Percentiles rank a stretch among this genome's conserved stretches.
Evolutionary conservation across 2,797 vertebrate genomes (phyloP).

Genomic region (Carduelis carduelis): DNA sequence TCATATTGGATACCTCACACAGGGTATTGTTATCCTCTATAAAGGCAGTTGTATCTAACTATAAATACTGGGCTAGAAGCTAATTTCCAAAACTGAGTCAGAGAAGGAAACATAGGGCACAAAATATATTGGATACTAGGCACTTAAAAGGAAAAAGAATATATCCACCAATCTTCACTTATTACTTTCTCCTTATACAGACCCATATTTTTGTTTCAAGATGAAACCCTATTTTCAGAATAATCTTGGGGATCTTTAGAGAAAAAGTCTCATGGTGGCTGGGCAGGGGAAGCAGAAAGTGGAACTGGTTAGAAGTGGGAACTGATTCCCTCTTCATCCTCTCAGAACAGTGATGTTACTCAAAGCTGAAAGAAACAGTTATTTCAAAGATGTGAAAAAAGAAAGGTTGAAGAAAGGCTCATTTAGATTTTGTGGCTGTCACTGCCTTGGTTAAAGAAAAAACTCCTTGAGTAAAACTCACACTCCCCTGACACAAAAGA

Average conservation of each 20-base stretch:
- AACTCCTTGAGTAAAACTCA: neutral
- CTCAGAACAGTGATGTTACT: neutral
- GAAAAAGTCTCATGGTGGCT: neutral
- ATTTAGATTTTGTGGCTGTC: neutral
- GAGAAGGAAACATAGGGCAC: neutral
- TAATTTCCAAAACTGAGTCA: neutral
- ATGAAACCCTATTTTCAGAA: neutral
- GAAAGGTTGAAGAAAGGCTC: neutral
- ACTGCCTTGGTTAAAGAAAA: neutral
- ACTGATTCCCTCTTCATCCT: neutral
- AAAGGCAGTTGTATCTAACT: neutral
- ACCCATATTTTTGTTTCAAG: neutral
- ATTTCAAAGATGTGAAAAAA: neutral
- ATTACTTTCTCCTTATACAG: neutral
- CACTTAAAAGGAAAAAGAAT: neutral
- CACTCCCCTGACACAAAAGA: neutral
- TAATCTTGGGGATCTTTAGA: neutral
- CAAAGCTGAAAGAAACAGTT: neutral
- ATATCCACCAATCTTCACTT: neutral
- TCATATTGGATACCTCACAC: neutral
- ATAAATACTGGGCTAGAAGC: neutral
- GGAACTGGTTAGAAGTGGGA: neutral
- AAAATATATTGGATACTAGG: neutral
- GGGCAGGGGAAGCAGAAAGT: neutral
- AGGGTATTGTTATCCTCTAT: neutral